phyloP scores from a whole-genome alignment of 2,888 invertebrate genomes.

The Drosophila subquinaria region DNA sequence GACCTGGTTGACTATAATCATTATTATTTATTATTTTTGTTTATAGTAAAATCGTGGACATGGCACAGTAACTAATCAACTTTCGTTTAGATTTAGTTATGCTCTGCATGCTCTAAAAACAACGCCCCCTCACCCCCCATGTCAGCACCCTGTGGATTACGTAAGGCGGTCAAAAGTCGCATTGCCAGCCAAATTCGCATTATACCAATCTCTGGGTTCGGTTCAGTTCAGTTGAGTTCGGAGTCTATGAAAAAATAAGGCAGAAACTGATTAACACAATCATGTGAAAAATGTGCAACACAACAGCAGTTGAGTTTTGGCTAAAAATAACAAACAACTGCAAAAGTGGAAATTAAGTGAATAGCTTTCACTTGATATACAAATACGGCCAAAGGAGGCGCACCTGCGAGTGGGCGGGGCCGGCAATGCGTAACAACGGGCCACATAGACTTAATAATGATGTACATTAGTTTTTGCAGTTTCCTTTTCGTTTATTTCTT shows the following conservation, averaged over 20 bases:
- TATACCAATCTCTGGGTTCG: conserved; percentile 25
- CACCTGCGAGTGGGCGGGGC: conserved; percentile 52
- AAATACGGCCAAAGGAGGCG: conserved; percentile 55
- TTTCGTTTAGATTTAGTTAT: conserved; percentile 37
- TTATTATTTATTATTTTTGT: conserved; percentile 28
- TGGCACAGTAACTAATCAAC: conserved; percentile 35
- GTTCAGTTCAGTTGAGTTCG: conserved; percentile 5
- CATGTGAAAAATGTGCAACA: conserved; percentile 75
- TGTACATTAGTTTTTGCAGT: conserved; percentile 27
- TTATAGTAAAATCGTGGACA: conserved; percentile 24
- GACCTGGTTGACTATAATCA: conserved; percentile 12
- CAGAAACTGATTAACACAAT: conserved; percentile 75
- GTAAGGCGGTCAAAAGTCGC: conserved; percentile 61
- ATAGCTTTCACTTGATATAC: conserved; percentile 73
- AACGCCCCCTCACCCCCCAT: background rate
- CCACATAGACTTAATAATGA: conserved; percentile 36
- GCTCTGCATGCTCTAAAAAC: conserved; percentile 26
- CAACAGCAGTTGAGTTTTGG: conserved; percentile 57
- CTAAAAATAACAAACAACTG: conserved; percentile 57
- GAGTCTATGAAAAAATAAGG: conserved; percentile 36
- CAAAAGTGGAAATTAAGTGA: conserved; percentile 66
- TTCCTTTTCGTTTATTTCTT: conserved; percentile 1
- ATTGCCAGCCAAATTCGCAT: conserved; percentile 47
- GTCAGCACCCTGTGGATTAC: conserved; percentile 34
- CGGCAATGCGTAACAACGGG: conserved; percentile 58